Base-by-base conservation (phyloP, 2,888 invertebrate species). In the Vesta saturnalis region DNA sequence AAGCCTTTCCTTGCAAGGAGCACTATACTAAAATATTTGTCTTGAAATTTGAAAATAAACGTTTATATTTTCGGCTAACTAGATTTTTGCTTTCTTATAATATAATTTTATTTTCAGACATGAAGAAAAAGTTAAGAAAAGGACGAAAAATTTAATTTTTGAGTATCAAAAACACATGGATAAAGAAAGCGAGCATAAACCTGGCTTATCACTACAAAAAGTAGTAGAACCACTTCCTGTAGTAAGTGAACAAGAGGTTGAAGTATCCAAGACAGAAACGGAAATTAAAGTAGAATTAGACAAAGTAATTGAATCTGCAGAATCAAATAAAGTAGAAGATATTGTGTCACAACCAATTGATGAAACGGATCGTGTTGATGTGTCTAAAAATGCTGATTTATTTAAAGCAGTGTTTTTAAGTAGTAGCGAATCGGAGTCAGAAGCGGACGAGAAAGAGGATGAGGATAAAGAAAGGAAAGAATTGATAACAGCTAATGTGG, bases 351-450 rank as follows among this genome's bases (percentile, higher is more conserved):
- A 49, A 49, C 47, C 47, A 64, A 58, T 69, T 22, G 82, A 83
- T 73, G 74, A 80, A 46, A 83, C 81, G 1, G 83, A 83, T 56
- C 80, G 77, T 75, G 75, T 84, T 4, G 79, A 82, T 52, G 74
- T 83, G 19, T 80, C 80, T 15, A 77, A 91, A 56, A 91, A 90
- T 75, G 86, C 88, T 68, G 96, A 96, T 83, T 85, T 97, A 1
- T 97, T 95, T 79, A 94, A 94, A 83, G 92, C 95, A 0, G 94
- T 97, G 77, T 97, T 97, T 80, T 87, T 93, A 21, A 92, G 92
- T 77, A 93, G 94, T 67, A 92, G 92, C 78, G 93, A 92, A 76
- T 87, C 88, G 12, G 91, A 91, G 59, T 85, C 85, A 1, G 85
- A 85, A 56, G 79, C 75, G 23, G 83, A 83, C 43, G 82, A 83